phyloP scores from a whole-genome alignment of 2,797 vertebrate species.

The Poeciliopsis turneri region DNA sequence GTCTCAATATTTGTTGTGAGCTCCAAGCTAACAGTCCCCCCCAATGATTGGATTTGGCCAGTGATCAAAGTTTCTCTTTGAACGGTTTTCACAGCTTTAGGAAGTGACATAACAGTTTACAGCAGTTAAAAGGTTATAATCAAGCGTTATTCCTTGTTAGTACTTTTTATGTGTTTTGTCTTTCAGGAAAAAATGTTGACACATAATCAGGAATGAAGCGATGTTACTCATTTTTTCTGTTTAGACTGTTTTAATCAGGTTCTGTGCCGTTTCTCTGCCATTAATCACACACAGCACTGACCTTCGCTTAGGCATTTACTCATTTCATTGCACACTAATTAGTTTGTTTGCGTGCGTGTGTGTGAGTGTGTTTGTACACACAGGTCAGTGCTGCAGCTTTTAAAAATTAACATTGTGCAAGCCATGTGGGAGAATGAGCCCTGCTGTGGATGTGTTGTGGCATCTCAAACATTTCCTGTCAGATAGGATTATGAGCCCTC shows the following conservation, averaged over 20 bases:
- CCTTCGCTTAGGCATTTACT: slow-evolving; percentile 74
- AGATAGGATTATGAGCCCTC: slow-evolving; percentile 91
- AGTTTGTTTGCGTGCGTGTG: slow-evolving; percentile 3
- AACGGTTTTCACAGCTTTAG: slow-evolving; percentile 14
- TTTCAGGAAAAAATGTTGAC: slow-evolving; percentile 27
- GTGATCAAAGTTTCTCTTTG: slow-evolving; percentile 32
- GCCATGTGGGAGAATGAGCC: slow-evolving; percentile 87
- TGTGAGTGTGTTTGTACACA: not conserved
- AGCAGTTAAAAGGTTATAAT: slow-evolving; percentile 53
- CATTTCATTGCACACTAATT: slow-evolving; percentile 74
- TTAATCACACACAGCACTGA: slow-evolving; percentile 64
- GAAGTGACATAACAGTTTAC: slow-evolving; percentile 25
- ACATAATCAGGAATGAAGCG: slow-evolving; percentile 24
- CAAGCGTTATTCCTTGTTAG: slow-evolving; percentile 24
- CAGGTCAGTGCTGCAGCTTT: slow-evolving; percentile 81
- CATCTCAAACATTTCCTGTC: slow-evolving; percentile 98
- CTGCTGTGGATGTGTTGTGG: slow-evolving; percentile 93
- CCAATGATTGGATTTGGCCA: slow-evolving; percentile 52
- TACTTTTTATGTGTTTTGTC: slow-evolving; percentile 20
- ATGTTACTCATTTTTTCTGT: slow-evolving; percentile 46
- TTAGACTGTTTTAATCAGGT: slow-evolving; percentile 55
- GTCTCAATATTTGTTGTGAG: slow-evolving; percentile 40
- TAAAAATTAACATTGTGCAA: slow-evolving; percentile 83
- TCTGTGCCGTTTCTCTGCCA: slow-evolving; percentile 52
- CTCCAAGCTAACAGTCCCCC: slow-evolving; percentile 25